These are phyloP conservation scores for Parotocinclus haroldoi DNA, from an alignment of 2,797 vertebrate species.

Conservation along the genomic window DNA sequence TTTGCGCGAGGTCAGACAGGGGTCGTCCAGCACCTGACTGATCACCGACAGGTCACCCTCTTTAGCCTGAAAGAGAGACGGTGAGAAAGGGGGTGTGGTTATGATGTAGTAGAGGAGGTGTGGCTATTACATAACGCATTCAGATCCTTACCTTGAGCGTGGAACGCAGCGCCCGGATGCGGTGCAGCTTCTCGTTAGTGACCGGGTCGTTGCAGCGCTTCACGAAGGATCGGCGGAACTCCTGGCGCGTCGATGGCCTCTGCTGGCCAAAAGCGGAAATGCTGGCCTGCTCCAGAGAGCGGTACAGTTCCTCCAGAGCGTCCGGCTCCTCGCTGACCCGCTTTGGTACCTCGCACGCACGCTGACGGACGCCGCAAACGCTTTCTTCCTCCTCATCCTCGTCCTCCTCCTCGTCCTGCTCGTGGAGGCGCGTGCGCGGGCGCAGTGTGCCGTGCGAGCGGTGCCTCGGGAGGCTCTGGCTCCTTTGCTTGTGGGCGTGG, in stretches of 20 bases:
- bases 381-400: constrained; percentile 46
- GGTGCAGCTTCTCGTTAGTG: constrained; percentile 76
- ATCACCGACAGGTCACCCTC: constrained; percentile 70
- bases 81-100: constrained; percentile 12
- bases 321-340: constrained; percentile 47
- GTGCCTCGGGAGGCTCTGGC: constrained; percentile 69
- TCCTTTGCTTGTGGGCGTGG: constrained; percentile 68
- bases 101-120: no score
- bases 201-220: constrained; percentile 72
- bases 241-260: constrained; percentile 74
- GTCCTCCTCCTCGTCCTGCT: constrained; percentile 56
- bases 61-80: constrained; percentile 66
- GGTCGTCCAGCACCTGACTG: constrained; percentile 70
- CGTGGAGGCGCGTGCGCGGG: constrained; percentile 44
- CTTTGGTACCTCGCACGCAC: constrained; percentile 25
- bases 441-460: constrained; percentile 46
- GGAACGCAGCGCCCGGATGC: constrained; percentile 74
- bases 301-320: constrained; percentile 73
- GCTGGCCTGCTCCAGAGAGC: constrained; percentile 70
- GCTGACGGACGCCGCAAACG: constrained; percentile 19
- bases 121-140: no score
- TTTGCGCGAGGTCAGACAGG: constrained; percentile 70
- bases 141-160: constrained; percentile 63
- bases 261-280: constrained; percentile 72
- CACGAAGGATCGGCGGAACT: constrained; percentile 72